A percentile compares a stretch with the other conserved stretches of the same genome.
phyloP scores from a whole-genome alignment of 2,888 invertebrate genomes.

The Junonia oenone region DNA sequence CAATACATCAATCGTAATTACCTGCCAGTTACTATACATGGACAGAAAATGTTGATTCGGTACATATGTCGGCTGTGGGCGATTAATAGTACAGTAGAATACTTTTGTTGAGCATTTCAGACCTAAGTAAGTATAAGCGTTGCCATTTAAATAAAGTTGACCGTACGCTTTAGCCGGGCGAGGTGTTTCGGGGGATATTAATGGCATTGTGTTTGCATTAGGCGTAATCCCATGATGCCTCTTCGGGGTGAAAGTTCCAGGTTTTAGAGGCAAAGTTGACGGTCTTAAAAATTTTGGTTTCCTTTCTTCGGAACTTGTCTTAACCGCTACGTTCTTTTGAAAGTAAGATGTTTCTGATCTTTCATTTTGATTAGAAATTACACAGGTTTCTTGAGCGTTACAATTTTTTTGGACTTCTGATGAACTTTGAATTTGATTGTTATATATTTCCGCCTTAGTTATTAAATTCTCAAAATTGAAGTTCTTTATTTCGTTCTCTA shows the following conservation, averaged over 20 bases:
- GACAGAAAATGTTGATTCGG: slow-evolving; percentile 93
- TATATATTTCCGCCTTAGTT: slow-evolving; percentile 74
- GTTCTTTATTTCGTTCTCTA: slow-evolving; percentile 58
- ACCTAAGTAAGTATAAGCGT: slow-evolving; percentile 94
- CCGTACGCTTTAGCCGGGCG: slow-evolving; percentile 93
- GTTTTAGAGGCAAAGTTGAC: slow-evolving; percentile 89
- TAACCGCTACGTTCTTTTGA: slow-evolving; percentile 58
- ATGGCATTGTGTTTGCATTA: slow-evolving; percentile 88
- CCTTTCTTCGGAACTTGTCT: slow-evolving; percentile 56
- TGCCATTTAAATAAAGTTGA: slow-evolving; percentile 92
- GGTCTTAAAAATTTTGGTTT: slow-evolving; percentile 88
- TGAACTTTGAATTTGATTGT: slow-evolving; percentile 64
- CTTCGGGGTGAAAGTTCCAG: slow-evolving; percentile 90
- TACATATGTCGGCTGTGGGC: slow-evolving; percentile 96
- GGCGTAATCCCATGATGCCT: slow-evolving; percentile 90
- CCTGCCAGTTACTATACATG: slow-evolving; percentile 98
- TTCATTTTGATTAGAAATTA: slow-evolving; percentile 48
- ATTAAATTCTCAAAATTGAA: slow-evolving; percentile 76
- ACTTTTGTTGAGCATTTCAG: slow-evolving; percentile 93
- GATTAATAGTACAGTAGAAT: slow-evolving; percentile 95
- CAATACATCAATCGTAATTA: slow-evolving; percentile 49
- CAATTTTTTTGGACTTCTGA: slow-evolving; percentile 64
- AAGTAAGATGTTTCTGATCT: slow-evolving; percentile 73
- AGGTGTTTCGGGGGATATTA: slow-evolving; percentile 95
- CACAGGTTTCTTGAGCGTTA: slow-evolving; percentile 48